A percentile compares a stretch with the other conserved stretches of the same genome.
phyloP scores from a whole-genome alignment of 2,888 invertebrate genomes.

The Craniophora ligustri region DNA sequence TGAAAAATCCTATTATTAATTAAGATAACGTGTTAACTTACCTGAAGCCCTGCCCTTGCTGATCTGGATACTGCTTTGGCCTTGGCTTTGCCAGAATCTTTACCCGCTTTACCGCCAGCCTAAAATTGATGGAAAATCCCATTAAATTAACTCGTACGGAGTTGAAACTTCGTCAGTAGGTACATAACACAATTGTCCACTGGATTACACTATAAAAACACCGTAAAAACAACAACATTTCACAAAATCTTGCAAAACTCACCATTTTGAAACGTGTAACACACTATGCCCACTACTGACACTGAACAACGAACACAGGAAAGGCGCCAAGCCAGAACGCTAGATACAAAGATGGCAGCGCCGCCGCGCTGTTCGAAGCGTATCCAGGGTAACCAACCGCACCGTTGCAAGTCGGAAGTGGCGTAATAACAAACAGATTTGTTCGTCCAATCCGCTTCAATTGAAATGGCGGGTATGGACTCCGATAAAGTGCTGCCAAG shows the following conservation, averaged over 20 bases:
- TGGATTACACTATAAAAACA: slow-evolving; percentile 72
- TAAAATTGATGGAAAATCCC: slow-evolving; percentile 89
- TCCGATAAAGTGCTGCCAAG: slow-evolving; percentile 77
- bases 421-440: slow-evolving; percentile 62
- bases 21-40: slow-evolving; percentile 77
- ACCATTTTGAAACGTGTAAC: slow-evolving; percentile 89
- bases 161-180: slow-evolving; percentile 89
- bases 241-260: slow-evolving; percentile 87
- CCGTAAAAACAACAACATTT: slow-evolving; percentile 68
- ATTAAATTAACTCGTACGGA: slow-evolving; percentile 88
- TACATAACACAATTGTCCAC: slow-evolving; percentile 74
- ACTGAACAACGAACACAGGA: slow-evolving; percentile 85
- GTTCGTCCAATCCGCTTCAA: slow-evolving; percentile 66
- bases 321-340: slow-evolving; percentile 87
- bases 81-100: slow-evolving; percentile 99
- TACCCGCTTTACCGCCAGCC: slow-evolving; percentile 99
- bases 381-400: slow-evolving; percentile 68
- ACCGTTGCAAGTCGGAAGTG: slow-evolving; percentile 67
- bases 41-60: slow-evolving; percentile 99
- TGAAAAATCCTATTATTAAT: slow-evolving; percentile 79
- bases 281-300: slow-evolving; percentile 83
- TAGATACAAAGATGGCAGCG: slow-evolving; percentile 83
- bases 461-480: slow-evolving; percentile 69
- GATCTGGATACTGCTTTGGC: slow-evolving; percentile 99
- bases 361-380: slow-evolving; percentile 62